A percentile compares a stretch with the other conserved stretches of the same genome.
These are phyloP conservation scores for Acleris emargana DNA, from an alignment of 2,888 invertebrate genomes.

Conservation along the genomic window DNA sequence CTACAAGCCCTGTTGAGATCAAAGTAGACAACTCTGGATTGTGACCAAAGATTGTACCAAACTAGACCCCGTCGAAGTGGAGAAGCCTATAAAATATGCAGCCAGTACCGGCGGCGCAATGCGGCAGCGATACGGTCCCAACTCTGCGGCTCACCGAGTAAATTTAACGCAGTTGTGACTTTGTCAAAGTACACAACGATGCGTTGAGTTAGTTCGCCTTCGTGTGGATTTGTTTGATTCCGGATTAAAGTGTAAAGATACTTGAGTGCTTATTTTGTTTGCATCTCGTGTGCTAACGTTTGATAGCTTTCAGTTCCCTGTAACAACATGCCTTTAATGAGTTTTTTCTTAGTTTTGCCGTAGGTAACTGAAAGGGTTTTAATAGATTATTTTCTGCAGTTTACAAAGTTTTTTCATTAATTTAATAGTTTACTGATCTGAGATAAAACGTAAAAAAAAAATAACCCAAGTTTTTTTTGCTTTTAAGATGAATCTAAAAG, in stretches of 20 bases:
- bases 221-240: constrained; percentile 50
- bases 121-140: constrained; percentile 66
- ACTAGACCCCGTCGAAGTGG: constrained; percentile 52
- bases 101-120: constrained; percentile 68
- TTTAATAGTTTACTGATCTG: too few relatives aligned
- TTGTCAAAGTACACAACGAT: constrained; percentile 69
- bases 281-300: constrained; percentile 32
- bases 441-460: too few relatives aligned
- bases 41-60: constrained; percentile 33
- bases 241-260: constrained; percentile 51
- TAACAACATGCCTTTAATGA: constrained; percentile 10
- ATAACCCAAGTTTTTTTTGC: too few relatives aligned
- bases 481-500: too few relatives aligned
- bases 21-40: constrained; percentile 3
- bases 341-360: background rate
- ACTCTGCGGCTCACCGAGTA: constrained; percentile 53
- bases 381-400: background rate
- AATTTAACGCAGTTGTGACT: constrained; percentile 61
- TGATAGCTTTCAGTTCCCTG: constrained; percentile 23
- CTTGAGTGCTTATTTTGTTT: constrained; percentile 41
- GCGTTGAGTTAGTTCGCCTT: constrained; percentile 59
- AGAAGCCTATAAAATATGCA: constrained; percentile 78
- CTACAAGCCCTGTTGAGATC: constrained; percentile 34
- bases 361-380: background rate
- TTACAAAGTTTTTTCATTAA: too few relatives aligned